Evolutionary conservation across 2,888 invertebrate genomes (phyloP).

Genomic region (Melinopterus prodromus): DNA sequence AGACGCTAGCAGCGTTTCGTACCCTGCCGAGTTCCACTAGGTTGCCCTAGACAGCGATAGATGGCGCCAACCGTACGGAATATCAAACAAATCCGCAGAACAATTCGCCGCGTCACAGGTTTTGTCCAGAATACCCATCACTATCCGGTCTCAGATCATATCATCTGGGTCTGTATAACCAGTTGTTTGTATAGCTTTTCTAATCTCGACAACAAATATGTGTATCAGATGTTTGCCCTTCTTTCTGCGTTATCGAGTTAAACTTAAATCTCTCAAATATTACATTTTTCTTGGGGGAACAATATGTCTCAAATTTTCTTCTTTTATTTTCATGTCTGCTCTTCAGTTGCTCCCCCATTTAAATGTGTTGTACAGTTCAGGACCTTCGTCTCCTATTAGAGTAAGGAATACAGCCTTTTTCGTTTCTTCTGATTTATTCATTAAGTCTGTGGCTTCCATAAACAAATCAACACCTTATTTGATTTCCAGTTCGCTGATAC

Average conservation of each 20-base stretch:
- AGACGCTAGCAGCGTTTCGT: too few species aligned
- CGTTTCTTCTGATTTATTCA: neutral
- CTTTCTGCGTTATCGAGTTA: conserved; percentile 7
- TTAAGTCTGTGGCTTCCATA: conserved; percentile 34
- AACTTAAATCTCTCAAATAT: conserved; percentile 15
- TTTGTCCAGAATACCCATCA: conserved; percentile 26
- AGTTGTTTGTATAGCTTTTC: neutral
- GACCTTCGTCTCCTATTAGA: conserved; percentile 10
- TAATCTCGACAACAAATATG: neutral
- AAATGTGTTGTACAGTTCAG: neutral
- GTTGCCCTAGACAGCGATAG: too few species aligned
- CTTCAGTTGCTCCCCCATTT: conserved; percentile 11
- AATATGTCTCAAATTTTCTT: conserved; percentile 7
- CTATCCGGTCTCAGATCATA: conserved; percentile 28
- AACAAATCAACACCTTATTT: conserved; percentile 34
- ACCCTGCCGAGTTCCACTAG: too few species aligned
- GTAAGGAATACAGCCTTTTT: conserved; percentile 5
- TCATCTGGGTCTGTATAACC: conserved; percentile 13
- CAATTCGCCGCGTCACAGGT: too few species aligned
- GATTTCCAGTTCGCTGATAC: conserved; percentile 34
- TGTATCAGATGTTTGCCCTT: neutral
- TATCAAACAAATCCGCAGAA: too few species aligned
- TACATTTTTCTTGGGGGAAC: conserved; percentile 7
- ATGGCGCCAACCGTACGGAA: too few species aligned
- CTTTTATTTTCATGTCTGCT: neutral